Conservation (phyloP, 2,888 invertebrate species). For the Apodemia hepburni region DNA sequence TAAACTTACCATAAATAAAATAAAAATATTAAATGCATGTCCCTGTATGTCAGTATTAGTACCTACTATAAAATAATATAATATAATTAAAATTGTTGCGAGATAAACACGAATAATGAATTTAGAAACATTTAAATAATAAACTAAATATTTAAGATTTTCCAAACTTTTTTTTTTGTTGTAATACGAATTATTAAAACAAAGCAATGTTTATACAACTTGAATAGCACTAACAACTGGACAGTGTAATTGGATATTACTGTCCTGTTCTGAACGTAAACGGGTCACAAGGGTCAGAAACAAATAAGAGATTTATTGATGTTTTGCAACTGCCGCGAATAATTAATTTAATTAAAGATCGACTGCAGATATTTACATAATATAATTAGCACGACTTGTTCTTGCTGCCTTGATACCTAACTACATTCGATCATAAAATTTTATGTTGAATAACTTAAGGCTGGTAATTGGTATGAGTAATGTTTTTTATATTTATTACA, state of each 20-base stretch:
- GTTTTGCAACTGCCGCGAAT: background rate
- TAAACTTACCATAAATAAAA: too few species aligned
- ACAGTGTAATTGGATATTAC: background rate
- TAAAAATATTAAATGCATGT: too few species aligned
- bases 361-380: slow-evolving; percentile 6
- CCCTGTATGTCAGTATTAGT: too few species aligned
- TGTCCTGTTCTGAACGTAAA: background rate
- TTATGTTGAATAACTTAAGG: slow-evolving; percentile 6
- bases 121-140: too few species aligned
- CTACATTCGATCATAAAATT: slow-evolving; percentile 15
- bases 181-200: too few species aligned
- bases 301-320: slow-evolving; percentile 6
- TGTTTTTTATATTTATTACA: background rate
- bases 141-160: too few species aligned
- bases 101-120: too few species aligned
- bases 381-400: slow-evolving; percentile 10
- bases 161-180: too few species aligned
- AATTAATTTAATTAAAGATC: slow-evolving; percentile 14
- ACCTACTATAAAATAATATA: too few species aligned
- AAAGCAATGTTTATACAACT: background rate
- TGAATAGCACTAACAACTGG: background rate
- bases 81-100: too few species aligned
- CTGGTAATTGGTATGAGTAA: slow-evolving; percentile 8
- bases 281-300: slow-evolving; percentile 1
- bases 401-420: background rate